phyloP scores from a whole-genome alignment of 2,113 vertebrate genomes.

The Vanacampus margaritifer region DNA sequence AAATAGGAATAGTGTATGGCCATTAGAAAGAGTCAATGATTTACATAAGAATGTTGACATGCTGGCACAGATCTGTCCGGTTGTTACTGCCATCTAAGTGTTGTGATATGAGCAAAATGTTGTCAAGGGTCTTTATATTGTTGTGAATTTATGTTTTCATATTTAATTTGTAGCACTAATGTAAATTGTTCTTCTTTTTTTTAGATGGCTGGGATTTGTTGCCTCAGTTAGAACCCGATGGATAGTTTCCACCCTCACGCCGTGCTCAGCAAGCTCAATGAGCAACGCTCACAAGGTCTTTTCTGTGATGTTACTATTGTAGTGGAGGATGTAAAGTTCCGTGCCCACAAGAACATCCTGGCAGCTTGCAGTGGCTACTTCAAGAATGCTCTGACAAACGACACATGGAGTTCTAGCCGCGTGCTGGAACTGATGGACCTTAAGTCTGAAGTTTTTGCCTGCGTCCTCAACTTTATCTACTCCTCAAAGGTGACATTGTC shows the following conservation, averaged over 20 bases:
- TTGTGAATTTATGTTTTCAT: neutral
- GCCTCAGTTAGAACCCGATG: constrained; percentile 82
- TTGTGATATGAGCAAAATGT: constrained; percentile 13
- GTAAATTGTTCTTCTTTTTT: constrained; percentile 34
- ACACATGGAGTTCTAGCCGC: constrained; percentile 82
- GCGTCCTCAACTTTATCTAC: constrained; percentile 96
- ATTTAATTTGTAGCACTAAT: constrained; percentile 16
- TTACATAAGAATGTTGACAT: neutral
- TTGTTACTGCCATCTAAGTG: constrained; percentile 74
- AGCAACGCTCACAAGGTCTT: constrained; percentile 90
- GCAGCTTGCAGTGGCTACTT: constrained; percentile 96
- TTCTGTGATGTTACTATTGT: constrained; percentile 97
- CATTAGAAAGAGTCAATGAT: neutral
- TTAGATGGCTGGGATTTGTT: constrained; percentile 90
- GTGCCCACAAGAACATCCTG: constrained; percentile 93
- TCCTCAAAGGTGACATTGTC: constrained; percentile 84
- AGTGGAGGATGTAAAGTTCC: constrained; percentile 97
- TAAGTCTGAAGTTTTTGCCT: constrained; percentile 95
- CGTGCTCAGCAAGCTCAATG: constrained; percentile 88
- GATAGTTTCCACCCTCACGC: constrained; percentile 86
- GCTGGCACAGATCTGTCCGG: constrained; percentile 15
- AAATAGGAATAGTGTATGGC: neutral
- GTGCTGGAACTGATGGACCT: constrained; percentile 93
- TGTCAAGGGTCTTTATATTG: neutral
- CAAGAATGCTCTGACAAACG: constrained; percentile 84